Evolutionary conservation across 30 jellyfish, hydroid and myxozoan genomes (phyloP).

Genomic region (Aurelia aurita): DNA sequence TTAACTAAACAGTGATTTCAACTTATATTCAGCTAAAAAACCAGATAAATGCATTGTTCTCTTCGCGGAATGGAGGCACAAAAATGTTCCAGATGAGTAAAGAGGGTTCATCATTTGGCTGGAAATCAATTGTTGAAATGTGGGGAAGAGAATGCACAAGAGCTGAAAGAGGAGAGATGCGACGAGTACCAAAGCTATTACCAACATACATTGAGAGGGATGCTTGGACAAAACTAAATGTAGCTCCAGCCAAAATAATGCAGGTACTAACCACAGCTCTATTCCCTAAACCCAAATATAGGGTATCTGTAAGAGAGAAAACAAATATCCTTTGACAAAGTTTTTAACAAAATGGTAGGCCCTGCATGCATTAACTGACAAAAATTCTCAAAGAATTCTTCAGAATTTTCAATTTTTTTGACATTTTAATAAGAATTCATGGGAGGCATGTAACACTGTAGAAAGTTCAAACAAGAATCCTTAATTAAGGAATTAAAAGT

Average conservation of each 20-base stretch:
- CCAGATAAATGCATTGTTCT: conserved; percentile 38
- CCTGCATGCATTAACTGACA: too few relatives aligned
- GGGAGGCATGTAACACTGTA: too few relatives aligned
- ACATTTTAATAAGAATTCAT: too few relatives aligned
- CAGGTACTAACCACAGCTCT: background rate
- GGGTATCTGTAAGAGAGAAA: too few relatives aligned
- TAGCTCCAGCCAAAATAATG: conserved; percentile 42
- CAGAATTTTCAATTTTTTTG: too few relatives aligned
- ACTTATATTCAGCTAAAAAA: conserved; percentile 29
- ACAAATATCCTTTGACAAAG: too few relatives aligned
- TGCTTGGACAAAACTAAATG: conserved; percentile 35
- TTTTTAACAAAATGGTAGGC: too few relatives aligned
- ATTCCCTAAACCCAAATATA: too few relatives aligned
- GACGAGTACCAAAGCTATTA: conserved; percentile 31
- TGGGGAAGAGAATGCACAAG: conserved; percentile 44
- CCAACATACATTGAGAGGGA: conserved; percentile 43
- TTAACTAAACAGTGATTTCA: too few relatives aligned
- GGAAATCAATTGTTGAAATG: conserved; percentile 34
- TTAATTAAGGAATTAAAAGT: too few relatives aligned
- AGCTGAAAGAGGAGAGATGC: conserved; percentile 32
- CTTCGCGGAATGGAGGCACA: conserved; percentile 53
- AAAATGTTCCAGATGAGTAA: conserved; percentile 4
- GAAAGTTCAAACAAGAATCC: too few relatives aligned
- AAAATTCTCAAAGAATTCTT: too few relatives aligned
- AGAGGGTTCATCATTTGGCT: conserved; percentile 13